Evolutionary conservation across 2,888 invertebrate species (phyloP), one percentile per base, ranked within the genome.

Genomic region (Rhabditoides inermis): DNA sequence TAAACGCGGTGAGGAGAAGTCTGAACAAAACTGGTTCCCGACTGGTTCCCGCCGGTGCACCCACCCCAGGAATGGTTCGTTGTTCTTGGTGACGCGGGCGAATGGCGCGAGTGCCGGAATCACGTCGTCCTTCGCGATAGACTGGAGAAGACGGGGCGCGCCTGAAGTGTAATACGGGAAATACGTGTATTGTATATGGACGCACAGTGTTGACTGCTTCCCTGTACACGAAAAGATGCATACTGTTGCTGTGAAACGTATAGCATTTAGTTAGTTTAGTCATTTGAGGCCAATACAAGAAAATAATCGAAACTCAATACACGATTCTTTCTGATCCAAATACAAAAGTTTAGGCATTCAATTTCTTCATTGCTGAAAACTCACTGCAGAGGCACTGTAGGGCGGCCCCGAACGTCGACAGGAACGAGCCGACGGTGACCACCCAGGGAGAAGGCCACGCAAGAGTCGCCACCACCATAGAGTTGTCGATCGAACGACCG

Each of bases 371-470:
- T 3, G 15, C 15, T n/a, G 23, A 6, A 36, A 45, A 51, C 63
- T 58, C 23, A 72, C 73, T 74, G 70, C 76, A 76, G 6, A 98
- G 83, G 56, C 91, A 91, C 78, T 99, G 98, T 7, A 99, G 83
- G 1, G 94, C 98, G 65, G 98, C 98, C 45, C 98, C 98, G 51
- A 98, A 83, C 0, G 98, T 98, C 2, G 95, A 95, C 28, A 98
- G 83, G 78, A 98, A 92, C 0, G 95, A 92, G 23, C 98, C 98
- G 70, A 95, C 87, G 56, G 95, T 81, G 72, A 98, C 94, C 4
- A 98, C 91, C 91, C 92, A 94, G 72, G 92, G 88, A 78, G 92
- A 90, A 2, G 98, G 98, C 95, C 98, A 98, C 6, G 95, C 91
- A 75, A 98, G 87, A 74, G 90, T 88, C 0, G 95, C 94, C 20